Evolutionary conservation across 2,888 invertebrate species (phyloP), one percentile per base, ranked within the genome.

Genomic region (Euzetes globulus): DNA sequence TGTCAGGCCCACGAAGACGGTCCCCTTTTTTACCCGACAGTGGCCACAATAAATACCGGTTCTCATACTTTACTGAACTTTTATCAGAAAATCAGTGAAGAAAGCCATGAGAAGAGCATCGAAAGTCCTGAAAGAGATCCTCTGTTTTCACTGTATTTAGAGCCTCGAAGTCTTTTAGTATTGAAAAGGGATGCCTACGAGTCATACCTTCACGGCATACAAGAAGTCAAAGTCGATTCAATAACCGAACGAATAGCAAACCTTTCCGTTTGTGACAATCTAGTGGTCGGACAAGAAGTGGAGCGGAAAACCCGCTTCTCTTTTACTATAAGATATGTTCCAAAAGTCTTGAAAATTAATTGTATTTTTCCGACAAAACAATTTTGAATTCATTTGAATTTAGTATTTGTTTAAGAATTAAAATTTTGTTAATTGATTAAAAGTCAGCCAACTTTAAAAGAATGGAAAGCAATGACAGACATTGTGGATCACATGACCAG

Each of bases 1-100:
- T 68, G 19, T 13, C 29, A 68, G 88, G 91, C 97, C 1, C 98
- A 99, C 84, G 88, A 91, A 29, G 99, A 99, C 84, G 99, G 99
- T 0, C 91, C 94, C 0, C 84, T 98, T 19, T 99, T 96, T 83
- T 89, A 89, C 82, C 96, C 97, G 0, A 90, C 90, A 17, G 91
- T 99, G 74, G 90, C 94, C 22, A 99, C 98, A 0, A 89, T 99
- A 75, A 92, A 90, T 70, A 88, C 94, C 79, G 94, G 95, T 0
- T 92, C 94, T 0, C 92, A 95, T 81, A 91, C 91, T 15, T 83
- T 96, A n/a, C 85, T 99, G 63, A 91, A 94, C 82, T 94, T 97
- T 82, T 87, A 88, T 77, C 72, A 75, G 19, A 78, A 79, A 73
- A 75, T 52, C 15, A 22, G 5, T 19, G 58, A 58, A 25, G 65